A percentile compares a stretch with the other conserved stretches of the same genome.
These are phyloP conservation scores for Indri indri DNA, from an alignment of 2,113 vertebrate species.

Conservation along the genomic window DNA sequence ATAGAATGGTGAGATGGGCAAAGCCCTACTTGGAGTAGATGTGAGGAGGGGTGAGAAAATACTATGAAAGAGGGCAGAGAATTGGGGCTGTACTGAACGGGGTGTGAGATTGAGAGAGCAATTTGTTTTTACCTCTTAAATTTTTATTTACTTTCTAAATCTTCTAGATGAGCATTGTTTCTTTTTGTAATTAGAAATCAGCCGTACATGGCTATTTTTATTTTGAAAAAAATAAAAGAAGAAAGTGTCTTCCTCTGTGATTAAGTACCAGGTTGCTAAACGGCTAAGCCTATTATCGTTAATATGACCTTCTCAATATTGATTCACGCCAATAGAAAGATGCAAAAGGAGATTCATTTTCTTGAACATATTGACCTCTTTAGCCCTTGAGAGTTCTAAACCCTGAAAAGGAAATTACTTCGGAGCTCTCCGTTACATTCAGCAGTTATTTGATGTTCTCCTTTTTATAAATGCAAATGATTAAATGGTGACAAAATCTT, in stretches of 20 bases:
- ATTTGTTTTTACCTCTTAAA: background rate
- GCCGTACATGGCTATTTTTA: background rate
- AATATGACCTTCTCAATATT: background rate
- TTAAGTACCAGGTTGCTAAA: background rate
- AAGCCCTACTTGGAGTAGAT: background rate
- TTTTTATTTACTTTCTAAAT: background rate
- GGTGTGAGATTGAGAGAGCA: background rate
- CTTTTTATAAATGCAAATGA: background rate
- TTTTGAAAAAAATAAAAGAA: background rate
- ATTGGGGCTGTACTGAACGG: background rate
- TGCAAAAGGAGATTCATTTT: background rate
- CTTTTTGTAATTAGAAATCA: conserved; percentile 2
- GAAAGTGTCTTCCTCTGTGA: background rate
- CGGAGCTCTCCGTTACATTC: background rate
- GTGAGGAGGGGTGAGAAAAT: background rate
- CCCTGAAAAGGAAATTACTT: background rate
- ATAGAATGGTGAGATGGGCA: background rate
- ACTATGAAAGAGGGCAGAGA: background rate
- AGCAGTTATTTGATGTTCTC: background rate
- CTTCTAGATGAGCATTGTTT: background rate
- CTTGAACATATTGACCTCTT: background rate
- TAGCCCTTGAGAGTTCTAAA: background rate
- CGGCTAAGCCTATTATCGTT: background rate
- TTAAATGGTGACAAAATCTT: background rate
- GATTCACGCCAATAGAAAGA: background rate